Evolutionary conservation across 2,113 vertebrate species (phyloP).

Genomic region (Petromus typicus): DNA sequence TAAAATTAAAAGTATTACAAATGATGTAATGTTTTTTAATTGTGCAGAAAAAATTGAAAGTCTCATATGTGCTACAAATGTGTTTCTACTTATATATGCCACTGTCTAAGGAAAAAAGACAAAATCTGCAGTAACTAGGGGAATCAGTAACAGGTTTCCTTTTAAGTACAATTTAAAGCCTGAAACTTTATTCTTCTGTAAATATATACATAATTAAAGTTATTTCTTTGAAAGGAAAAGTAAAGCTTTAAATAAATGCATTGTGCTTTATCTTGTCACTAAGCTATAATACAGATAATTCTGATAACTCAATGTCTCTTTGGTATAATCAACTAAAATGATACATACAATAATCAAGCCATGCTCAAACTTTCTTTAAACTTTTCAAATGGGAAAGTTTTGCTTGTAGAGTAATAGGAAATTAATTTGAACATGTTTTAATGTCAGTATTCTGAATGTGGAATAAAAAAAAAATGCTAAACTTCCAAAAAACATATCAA

Average conservation of each 20-base stretch:
- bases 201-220: conserved; percentile 3
- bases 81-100: neutral
- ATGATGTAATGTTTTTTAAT: neutral
- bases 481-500: conserved; percentile 43
- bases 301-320: neutral
- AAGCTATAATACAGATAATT: conserved; percentile 47
- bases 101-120: neutral
- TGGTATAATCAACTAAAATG: conserved; percentile 34
- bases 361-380: neutral
- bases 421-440: conserved; percentile 57
- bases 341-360: conserved; percentile 24
- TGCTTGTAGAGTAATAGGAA: neutral
- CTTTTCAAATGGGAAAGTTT: conserved; percentile 67
- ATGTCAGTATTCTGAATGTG: conserved; percentile 44
- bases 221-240: neutral
- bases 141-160: neutral
- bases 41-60: neutral
- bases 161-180: conserved; percentile 49
- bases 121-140: neutral
- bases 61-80: neutral
- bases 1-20: conserved; percentile 12
- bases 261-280: conserved; percentile 41
- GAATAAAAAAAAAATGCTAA: conserved; percentile 54
- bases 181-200: neutral
- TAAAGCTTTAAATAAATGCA: neutral